Evolutionary conservation across 2,797 vertebrate genomes (phyloP), one percentile per base, ranked within the genome.

Genomic region (Melanotaenia maccullochi): DNA sequence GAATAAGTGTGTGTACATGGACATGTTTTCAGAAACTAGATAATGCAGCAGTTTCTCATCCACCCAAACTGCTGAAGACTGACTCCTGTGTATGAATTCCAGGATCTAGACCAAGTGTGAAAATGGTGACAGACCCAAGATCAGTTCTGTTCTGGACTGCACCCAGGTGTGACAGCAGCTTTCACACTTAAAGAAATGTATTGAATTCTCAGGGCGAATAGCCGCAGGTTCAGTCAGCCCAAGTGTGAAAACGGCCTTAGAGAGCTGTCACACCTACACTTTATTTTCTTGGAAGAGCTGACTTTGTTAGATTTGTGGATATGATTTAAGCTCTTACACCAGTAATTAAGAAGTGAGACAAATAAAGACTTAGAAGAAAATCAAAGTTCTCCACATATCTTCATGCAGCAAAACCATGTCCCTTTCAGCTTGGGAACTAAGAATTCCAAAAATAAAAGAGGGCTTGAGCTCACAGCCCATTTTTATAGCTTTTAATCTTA

Each of bases 141-240:
- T 60, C 38, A 35, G 66, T 67, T 40, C 60, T 55, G 51, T 67
- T 58, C 80, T 83, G 80, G 77, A 78, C 63, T 38, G 30, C 62
- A 9, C 62, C 60, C 72, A 78, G 77, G 72, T 76, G 72, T 73
- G 72, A 83, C 80, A 73, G 68, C 78, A 76, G 74, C 77, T 38
- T 65, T 65, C 58, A 47, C 42, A 66, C 71, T 47, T 77, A 49
- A 59, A 52, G 8, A 33, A 58, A 65, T 28, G 30, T 36, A 56
- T 56, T 60, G 49, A 60, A 38, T 55, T 76, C 56, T 80, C 38
- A 38, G 54, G 68, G 64, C 52, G 18, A 80, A 14, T 60, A 59
- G 62, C 66, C 69, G 62, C 40, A 58, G 70, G 69, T 76, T 81
- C 72, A 71, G 68, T 72, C 68, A 47, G 73, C 62, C 60, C 1